Conservation (phyloP, 2,113 vertebrate genomes). For the Notothenia rossii region DNA sequence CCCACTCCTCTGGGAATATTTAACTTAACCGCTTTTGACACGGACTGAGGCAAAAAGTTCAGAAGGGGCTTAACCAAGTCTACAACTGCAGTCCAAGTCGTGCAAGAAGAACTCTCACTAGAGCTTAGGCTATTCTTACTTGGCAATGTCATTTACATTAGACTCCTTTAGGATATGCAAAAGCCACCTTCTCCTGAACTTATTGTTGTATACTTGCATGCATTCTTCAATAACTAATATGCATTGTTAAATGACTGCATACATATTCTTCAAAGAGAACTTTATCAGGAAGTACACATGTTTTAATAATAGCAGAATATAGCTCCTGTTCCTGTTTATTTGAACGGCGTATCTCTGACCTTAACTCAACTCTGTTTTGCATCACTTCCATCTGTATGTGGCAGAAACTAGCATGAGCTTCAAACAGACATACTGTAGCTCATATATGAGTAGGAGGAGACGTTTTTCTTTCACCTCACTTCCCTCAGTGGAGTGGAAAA, state of each 20-base stretch:
- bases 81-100: slow-evolving; percentile 33
- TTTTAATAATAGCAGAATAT: not conserved
- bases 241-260: not conserved
- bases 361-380: not conserved
- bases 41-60: slow-evolving; percentile 59
- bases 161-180: not conserved
- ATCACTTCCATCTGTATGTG: slow-evolving; percentile 24
- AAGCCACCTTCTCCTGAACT: not conserved
- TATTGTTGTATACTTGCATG: not conserved
- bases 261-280: not conserved
- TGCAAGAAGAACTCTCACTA: slow-evolving; percentile 1
- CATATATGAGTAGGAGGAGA: slow-evolving; percentile 8
- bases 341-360: slow-evolving; percentile 5
- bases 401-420: not conserved
- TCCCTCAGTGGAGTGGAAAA: slow-evolving; percentile 45
- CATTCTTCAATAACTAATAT: not conserved
- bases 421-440: slow-evolving; percentile 26
- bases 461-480: slow-evolving; percentile 26
- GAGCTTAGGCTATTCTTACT: not conserved
- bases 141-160: not conserved
- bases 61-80: slow-evolving; percentile 53
- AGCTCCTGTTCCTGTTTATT: not conserved
- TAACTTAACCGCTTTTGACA: slow-evolving; percentile 60
- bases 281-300: not conserved
- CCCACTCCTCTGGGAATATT: slow-evolving; percentile 65